These are phyloP conservation scores for Cylloceria caligata DNA, from an alignment of 2,888 invertebrate genomes.

Conservation along the genomic window DNA sequence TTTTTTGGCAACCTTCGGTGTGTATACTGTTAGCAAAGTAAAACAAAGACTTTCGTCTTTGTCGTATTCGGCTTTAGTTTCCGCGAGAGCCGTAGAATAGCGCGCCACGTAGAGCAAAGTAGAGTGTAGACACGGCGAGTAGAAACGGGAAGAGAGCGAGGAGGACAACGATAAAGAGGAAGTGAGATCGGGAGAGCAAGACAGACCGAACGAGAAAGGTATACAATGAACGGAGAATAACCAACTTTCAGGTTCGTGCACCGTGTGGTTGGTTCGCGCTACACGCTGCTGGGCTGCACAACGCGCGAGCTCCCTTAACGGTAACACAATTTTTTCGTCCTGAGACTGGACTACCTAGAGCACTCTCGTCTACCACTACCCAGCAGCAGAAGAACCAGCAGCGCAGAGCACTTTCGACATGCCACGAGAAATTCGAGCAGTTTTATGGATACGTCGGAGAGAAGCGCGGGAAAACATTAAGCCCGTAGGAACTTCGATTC, in stretches of 20 bases:
- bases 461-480: conserved; percentile 16
- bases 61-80: conserved; percentile 35
- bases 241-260: conserved; percentile 43
- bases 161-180: conserved; percentile 30
- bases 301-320: conserved; percentile 77
- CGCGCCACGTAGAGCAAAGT: conserved; percentile 8
- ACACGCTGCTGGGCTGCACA: conserved; percentile 15
- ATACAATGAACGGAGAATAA: conserved; percentile 51
- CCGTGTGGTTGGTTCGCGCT: conserved; percentile 14
- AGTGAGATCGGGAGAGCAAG: conserved; percentile 39
- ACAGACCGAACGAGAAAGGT: conserved; percentile 42
- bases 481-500: not conserved
- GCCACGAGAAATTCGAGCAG: conserved; percentile 69
- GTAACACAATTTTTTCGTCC: conserved; percentile 71
- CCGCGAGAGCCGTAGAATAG: conserved; percentile 17
- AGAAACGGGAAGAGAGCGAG: conserved; percentile 22
- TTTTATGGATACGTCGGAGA: conserved; percentile 27
- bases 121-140: not conserved
- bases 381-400: conserved; percentile 22
- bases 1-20: not conserved
- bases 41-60: conserved; percentile 28
- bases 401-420: conserved; percentile 42
- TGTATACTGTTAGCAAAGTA: not conserved
- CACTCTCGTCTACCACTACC: conserved; percentile 13
- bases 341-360: conserved; percentile 42